These are phyloP conservation scores for Phrixothrix hirtus DNA, from an alignment of 2,888 invertebrate species.

Conservation along the genomic window DNA sequence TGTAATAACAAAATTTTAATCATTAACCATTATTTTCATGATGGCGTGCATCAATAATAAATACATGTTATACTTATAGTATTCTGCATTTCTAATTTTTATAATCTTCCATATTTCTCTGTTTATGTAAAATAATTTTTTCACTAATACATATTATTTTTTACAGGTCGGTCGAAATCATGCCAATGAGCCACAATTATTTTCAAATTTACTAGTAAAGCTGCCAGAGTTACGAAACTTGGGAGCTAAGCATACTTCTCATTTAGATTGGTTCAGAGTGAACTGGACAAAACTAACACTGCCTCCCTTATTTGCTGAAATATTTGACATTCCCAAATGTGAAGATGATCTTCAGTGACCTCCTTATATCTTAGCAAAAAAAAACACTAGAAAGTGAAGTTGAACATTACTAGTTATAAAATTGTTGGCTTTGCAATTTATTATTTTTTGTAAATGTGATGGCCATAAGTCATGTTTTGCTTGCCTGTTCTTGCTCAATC, in stretches of 20 bases:
- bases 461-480: slow-evolving; percentile 21
- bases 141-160: too few species aligned
- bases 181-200: slow-evolving; percentile 63
- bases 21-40: too few species aligned
- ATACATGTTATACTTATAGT: too few species aligned
- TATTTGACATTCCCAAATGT: slow-evolving; percentile 92
- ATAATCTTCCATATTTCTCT: too few species aligned
- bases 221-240: slow-evolving; percentile 80
- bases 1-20: too few species aligned
- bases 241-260: slow-evolving; percentile 80
- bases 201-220: slow-evolving; percentile 61
- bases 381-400: slow-evolving; percentile 12
- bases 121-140: too few species aligned
- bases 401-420: slow-evolving; percentile 12
- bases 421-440: slow-evolving; percentile 33
- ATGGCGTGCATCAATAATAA: too few species aligned
- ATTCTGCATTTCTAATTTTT: too few species aligned
- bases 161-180: slow-evolving; percentile 63
- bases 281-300: slow-evolving; percentile 84
- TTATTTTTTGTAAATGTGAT: slow-evolving; percentile 25
- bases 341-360: slow-evolving; percentile 67
- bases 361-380: too few species aligned
- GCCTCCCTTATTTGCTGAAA: slow-evolving; percentile 93
- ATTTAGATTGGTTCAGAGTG: slow-evolving; percentile 88
- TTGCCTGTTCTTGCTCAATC: slow-evolving; percentile 32